phyloP scores from a whole-genome alignment of 2,797 vertebrate species.

The Ceryle rudis region DNA sequence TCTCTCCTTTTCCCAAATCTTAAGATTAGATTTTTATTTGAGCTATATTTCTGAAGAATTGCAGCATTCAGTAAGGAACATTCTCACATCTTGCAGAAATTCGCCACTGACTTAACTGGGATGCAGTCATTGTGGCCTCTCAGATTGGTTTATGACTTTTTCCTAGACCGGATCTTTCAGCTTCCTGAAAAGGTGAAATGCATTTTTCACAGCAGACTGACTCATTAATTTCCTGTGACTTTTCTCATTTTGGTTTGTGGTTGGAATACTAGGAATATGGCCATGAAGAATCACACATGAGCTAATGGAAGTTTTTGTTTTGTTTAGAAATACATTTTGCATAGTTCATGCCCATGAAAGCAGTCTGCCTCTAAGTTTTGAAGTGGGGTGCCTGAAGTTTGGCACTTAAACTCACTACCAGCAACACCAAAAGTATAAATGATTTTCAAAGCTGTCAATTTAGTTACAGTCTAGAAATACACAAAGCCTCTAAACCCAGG shows the following conservation, averaged over 20 bases:
- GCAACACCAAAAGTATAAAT: background rate
- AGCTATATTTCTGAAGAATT: background rate
- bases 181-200: background rate
- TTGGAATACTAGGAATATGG: background rate
- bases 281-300: background rate
- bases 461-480: background rate
- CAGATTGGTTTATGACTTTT: background rate
- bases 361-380: background rate
- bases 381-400: background rate
- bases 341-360: background rate
- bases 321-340: background rate
- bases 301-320: background rate
- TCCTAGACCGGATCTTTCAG: background rate
- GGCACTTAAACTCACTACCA: background rate
- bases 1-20: background rate
- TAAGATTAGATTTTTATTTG: constrained; percentile 17
- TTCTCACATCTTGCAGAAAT: background rate
- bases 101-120: background rate
- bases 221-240: background rate
- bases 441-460: background rate
- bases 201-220: background rate
- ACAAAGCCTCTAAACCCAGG: background rate
- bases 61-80: background rate
- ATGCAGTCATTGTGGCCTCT: background rate
- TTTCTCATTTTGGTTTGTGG: background rate